Base-by-base conservation (phyloP, 2,888 invertebrate genomes). In the Callosobruchus maculatus region DNA sequence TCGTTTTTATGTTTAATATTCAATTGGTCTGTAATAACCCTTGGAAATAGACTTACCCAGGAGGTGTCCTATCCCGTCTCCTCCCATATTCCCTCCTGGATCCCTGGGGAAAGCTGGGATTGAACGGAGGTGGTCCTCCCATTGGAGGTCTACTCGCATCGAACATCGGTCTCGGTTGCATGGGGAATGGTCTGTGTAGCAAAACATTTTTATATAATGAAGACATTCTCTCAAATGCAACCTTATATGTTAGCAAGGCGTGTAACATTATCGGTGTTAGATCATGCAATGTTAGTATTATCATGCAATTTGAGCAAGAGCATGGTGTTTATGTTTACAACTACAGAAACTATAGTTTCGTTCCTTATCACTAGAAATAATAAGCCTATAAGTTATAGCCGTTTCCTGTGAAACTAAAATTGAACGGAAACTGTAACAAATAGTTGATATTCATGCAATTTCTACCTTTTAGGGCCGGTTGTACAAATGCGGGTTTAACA, bases 31-130 rank as follows among this genome's bases (percentile, higher is more conserved):
- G n/a, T n/a, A n/a, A n/a, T n/a, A n/a, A n/a, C n/a, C n/a, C n/a
- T n/a, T n/a, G n/a, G n/a, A 68, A 67, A 20, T 68, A 13, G 22
- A 81, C 81, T 83, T 85, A 90, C 90, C 89, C 89, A 71, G 88
- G 86, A 70, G 88, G 89, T 70, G 85, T 85, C 69, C 86, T 79
- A 21, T 82, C 83, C 72, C 86, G 91, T 85, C 88, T 87, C 76
- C 79, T 71, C 21, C 76, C 75, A 72, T 71, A 81, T 70, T 81
- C 81, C 22, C 81, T 68, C 67, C 84, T 78, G 66, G 82, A 81
- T 21, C 80, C 80, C 20, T 83, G 80, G 0, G 84, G 81, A 74
- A 83, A 85, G 72, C 78, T 79, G 20, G 78, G 79, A 49, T 74
- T 76, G 76, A 82, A 85, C 2, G 84, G 84, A 3, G 84, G 87